Base-by-base conservation (phyloP, 2,888 invertebrate species). In the Spicauda simplicius region DNA sequence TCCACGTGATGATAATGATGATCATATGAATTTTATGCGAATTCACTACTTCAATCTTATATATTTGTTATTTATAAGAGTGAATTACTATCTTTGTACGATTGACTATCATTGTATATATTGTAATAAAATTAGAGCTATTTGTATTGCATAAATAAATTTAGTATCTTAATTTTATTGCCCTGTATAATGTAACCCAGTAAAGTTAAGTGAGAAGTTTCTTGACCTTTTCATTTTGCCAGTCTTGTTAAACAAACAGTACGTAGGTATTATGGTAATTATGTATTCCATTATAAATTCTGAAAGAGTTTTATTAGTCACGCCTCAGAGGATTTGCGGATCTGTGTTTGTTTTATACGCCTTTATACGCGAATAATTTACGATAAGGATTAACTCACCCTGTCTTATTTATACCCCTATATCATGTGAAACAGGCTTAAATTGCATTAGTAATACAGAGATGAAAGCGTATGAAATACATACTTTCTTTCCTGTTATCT, bases 351-450 rank as follows among this genome's bases (percentile, higher is more conserved):
- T 64, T 20, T 64, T 64, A 41, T 18, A 58, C 41, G 52, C 37
- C 56, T 45, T 64, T 64, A 52, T 25, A 64, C 37, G 57, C 33
- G 57, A 52, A 57, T 64, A 64, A 64, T 64, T 64, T 57, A 64
- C 57, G 57, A 64, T 64, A 52, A 64, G 57, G 58, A 25, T 64
- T 58, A 64, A 64, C 53, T 18, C 64, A 2, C 18, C 11, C 50
- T 48, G 37, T 64, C 50, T 64, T 20, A 20, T 57, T 64, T 57
- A n/a, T 55, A 57, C 58, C 64, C 50, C 50, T 64, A 52, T 57
- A 64, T 57, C 64, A 64, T 58, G 58, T 64, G 41, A 57, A 57
- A 64, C 53, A 37, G 48, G 64, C 41, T 64, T 58, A 64, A 58
- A 64, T 58, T 58, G 58, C 58, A 58, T 58, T 64, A 53, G 33